Conservation (phyloP, 1,140 invertebrate genomes). For the Megalopta genalis region DNA sequence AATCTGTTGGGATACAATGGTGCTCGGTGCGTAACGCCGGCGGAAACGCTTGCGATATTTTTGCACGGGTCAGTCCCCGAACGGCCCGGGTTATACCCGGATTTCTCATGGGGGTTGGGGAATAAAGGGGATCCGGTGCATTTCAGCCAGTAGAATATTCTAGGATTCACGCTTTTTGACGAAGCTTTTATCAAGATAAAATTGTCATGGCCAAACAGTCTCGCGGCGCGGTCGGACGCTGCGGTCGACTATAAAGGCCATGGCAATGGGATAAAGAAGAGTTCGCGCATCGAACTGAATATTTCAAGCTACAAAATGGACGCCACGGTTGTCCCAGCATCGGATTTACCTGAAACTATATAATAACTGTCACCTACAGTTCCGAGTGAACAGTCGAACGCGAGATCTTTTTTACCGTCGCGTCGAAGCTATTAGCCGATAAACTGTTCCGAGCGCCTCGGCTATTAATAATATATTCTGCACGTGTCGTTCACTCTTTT, state of each 20-base stretch:
- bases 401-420: no score
- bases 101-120: background rate
- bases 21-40: no score
- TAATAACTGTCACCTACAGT: background rate
- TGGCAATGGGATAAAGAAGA: background rate
- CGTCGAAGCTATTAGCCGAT: no score
- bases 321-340: background rate
- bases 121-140: background rate
- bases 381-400: background rate
- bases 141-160: background rate
- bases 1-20: no score
- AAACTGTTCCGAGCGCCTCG: no score
- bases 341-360: background rate
- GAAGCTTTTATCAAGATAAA: constrained; percentile 1
- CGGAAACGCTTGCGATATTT: no score
- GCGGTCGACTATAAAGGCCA: background rate
- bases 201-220: background rate
- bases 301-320: background rate
- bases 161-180: background rate
- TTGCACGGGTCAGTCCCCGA: no score
- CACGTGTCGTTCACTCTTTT: no score
- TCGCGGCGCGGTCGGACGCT: background rate
- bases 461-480: no score
- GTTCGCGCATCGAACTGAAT: background rate
- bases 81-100: no score